Conservation (phyloP, 2,888 invertebrate species). For the Spodoptera picta region DNA sequence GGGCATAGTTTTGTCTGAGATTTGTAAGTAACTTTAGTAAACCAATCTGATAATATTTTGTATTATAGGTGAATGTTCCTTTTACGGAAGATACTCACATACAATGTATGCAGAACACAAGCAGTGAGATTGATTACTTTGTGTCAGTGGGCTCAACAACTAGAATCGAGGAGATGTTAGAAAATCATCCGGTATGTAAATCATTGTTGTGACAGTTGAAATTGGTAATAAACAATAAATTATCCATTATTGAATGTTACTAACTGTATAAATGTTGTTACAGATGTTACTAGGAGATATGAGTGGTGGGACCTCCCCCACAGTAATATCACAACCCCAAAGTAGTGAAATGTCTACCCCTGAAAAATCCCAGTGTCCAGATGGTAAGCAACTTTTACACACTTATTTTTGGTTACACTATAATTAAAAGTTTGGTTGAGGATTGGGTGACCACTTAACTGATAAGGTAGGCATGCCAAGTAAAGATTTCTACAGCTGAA, state of each 20-base stretch:
- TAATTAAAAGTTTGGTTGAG: too few relatives aligned
- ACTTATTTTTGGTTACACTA: too few relatives aligned
- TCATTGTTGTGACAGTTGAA: neutral
- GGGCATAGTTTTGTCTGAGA: too few relatives aligned
- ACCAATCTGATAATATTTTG: too few relatives aligned
- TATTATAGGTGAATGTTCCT: conserved; percentile 90
- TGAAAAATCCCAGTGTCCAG: conserved; percentile 76
- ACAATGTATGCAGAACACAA: conserved; percentile 92
- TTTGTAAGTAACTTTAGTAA: too few relatives aligned
- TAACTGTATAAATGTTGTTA: conserved; percentile 47
- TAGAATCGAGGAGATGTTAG: conserved; percentile 86
- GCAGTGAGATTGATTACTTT: conserved; percentile 93
- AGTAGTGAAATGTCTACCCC: conserved; percentile 84
- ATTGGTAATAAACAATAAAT: too few relatives aligned
- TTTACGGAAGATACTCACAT: conserved; percentile 92
- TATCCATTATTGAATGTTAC: neutral
- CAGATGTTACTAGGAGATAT: conserved; percentile 85
- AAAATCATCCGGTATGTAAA: conserved; percentile 83
- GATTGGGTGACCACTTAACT: too few relatives aligned
- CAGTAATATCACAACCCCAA: conserved; percentile 75
- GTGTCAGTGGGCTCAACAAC: conserved; percentile 91
- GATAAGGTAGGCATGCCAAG: too few relatives aligned
- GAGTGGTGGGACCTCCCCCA: conserved; percentile 81
- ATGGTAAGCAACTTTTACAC: conserved; percentile 64
- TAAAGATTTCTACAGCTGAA: too few relatives aligned